Evolutionary conservation across 2,113 vertebrate genomes (phyloP), one percentile per base, ranked within the genome.

Genomic region (Vicugna pacos): DNA sequence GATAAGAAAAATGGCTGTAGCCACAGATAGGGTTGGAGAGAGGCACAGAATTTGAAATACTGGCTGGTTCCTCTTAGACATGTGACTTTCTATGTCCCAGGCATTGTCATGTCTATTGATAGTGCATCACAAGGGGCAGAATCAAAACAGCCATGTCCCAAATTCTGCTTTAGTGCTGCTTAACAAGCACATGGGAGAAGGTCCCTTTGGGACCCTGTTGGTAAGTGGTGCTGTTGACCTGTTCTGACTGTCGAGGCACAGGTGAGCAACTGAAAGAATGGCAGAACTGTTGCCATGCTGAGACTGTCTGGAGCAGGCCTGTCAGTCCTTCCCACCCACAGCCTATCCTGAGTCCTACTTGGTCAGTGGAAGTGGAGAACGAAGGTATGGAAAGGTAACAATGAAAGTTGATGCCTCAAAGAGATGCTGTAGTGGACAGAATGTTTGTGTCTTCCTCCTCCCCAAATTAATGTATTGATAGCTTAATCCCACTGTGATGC

Each of bases 211-310:
- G 30, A n/a, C n/a, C 1, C 26, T 8, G 4, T 19, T 14, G 30
- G 42, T 54, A 19, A 83, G 24, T 8, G 42, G 19, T 76, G 48
- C 24, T 42, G 46, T 20, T 84, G 38, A 70, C 38, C 26, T 38
- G 24, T 62, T 35, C 32, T 73, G 14, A n/a, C 4, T 38, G 14
- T 9, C 67, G 28, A 72, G 42, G n/a, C 5, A 14, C 24, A 6
- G 32, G 15, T 20, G 17, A 69, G 15, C 9, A 3, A 16, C 52
- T 35, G 22, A 79, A 32, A 82, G 46, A 16, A 10, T 9, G 6
- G 6, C n/a, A 4, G 4, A 26, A 14, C 30, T 48, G 28, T 13
- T 12, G 2, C 10, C 0, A 3, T 28, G 1, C 17, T 8, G 0
- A 35, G 2, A 10, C 8, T 64, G 7, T 70, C 38, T 24, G n/a